These are phyloP conservation scores for Kryptolebias marmoratus DNA, from an alignment of 2,113 vertebrate species.

Conservation along the genomic window DNA sequence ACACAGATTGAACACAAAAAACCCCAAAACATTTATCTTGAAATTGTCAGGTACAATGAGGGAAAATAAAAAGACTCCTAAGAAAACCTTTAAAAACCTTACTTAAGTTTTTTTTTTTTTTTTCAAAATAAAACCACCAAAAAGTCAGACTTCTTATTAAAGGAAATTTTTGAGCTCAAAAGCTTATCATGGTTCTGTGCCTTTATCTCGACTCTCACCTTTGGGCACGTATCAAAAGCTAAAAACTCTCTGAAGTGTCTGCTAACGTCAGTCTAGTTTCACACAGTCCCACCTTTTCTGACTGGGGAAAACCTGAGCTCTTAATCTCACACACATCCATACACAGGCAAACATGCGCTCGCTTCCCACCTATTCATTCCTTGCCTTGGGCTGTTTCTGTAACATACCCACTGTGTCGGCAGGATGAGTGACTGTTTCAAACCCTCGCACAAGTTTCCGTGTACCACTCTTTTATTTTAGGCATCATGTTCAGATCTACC, in stretches of 20 bases:
- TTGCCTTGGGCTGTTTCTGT: slow-evolving; percentile 37
- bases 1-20: too few species aligned
- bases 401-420: slow-evolving; percentile 17
- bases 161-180: neutral
- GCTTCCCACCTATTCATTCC: slow-evolving; percentile 28
- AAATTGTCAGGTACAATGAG: neutral
- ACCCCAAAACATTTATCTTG: too few species aligned
- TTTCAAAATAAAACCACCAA: neutral
- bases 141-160: neutral
- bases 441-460: slow-evolving; percentile 10
- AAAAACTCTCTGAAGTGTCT: neutral
- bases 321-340: slow-evolving; percentile 4
- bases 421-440: slow-evolving; percentile 33
- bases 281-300: slow-evolving; percentile 28
- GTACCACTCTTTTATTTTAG: slow-evolving; percentile 11
- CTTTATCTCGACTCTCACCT: neutral
- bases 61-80: neutral
- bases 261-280: slow-evolving; percentile 16
- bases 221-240: neutral
- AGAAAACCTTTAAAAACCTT: neutral
- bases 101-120: neutral
- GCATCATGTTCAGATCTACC: slow-evolving; percentile 22
- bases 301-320: slow-evolving; percentile 10
- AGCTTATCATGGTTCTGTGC: neutral
- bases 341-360: slow-evolving; percentile 5